phyloP scores from a whole-genome alignment of 2,888 invertebrate species.

The Schrankia costaestrigalis region DNA sequence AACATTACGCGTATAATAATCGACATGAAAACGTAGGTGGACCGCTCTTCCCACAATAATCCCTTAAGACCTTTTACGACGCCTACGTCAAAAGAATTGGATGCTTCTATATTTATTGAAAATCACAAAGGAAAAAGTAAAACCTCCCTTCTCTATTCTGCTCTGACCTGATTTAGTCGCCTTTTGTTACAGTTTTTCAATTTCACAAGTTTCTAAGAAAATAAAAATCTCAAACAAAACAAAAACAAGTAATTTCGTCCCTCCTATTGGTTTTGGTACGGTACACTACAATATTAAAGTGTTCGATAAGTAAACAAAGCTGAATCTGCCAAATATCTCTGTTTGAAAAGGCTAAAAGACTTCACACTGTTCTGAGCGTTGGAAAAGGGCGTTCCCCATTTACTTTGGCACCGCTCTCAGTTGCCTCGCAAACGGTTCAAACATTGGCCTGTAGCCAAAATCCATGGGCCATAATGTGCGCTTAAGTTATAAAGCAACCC shows the following conservation, averaged over 20 bases:
- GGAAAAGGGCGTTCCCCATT: constrained; percentile 56
- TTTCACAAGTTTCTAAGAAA: too few species aligned
- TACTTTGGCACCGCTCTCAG: constrained; percentile 49
- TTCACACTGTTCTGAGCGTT: constrained; percentile 44
- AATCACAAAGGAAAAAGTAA: too few species aligned
- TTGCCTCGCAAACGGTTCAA: constrained; percentile 50
- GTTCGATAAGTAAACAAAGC: constrained; percentile 15
- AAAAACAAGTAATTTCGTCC: too few species aligned
- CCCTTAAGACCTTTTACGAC: background rate
- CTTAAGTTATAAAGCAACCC: constrained; percentile 43
- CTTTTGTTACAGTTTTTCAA: too few species aligned
- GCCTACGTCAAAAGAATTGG: too few species aligned
- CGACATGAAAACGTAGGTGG: background rate
- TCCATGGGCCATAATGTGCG: constrained; percentile 40
- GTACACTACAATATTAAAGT: constrained; percentile 7
- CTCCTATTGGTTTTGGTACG: too few species aligned
- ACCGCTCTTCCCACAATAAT: background rate
- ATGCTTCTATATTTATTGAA: background rate
- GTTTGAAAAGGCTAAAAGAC: constrained; percentile 45
- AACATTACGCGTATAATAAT: too few species aligned
- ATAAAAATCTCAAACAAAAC: too few species aligned
- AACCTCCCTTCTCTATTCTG: too few species aligned
- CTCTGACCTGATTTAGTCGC: too few species aligned
- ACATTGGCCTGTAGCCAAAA: constrained; percentile 55
- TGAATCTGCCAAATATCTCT: constrained; percentile 26